These are phyloP conservation scores for Anticlea derivata DNA, from an alignment of 2,888 invertebrate species.

Conservation along the genomic window DNA sequence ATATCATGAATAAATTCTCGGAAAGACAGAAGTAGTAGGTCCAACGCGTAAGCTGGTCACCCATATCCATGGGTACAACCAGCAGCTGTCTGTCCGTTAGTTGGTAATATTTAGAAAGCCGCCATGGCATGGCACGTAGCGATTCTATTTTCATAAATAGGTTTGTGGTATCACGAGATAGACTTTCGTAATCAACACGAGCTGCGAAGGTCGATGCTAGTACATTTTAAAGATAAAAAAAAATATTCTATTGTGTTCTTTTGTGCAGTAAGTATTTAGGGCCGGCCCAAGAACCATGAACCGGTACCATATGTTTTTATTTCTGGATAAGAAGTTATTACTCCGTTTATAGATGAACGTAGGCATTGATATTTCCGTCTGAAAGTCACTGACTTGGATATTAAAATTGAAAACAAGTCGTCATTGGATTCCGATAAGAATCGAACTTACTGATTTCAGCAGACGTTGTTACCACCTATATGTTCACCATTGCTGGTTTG, in stretches of 20 bases:
- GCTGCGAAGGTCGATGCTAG: constrained; percentile 25
- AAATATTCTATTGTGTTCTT: no score
- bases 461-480: constrained; percentile 10
- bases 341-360: constrained; percentile 28
- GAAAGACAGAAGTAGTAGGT: no score
- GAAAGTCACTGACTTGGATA: constrained; percentile 72
- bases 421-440: constrained; percentile 50
- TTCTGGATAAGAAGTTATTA: constrained; percentile 21
- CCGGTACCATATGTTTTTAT: constrained; percentile 6
- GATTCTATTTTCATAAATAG: constrained; percentile 33
- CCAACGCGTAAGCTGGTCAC: no score
- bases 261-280: no score
- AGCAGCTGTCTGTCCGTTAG: background rate
- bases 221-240: no score
- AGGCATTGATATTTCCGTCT: constrained; percentile 48
- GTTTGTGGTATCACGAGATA: constrained; percentile 33
- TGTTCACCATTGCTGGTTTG: constrained; percentile 39
- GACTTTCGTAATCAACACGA: constrained; percentile 34
- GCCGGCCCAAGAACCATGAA: background rate
- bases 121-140: constrained; percentile 26
- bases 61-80: no score
- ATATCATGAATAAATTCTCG: no score
- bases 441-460: constrained; percentile 7
- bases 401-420: constrained; percentile 67
- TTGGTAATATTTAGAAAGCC: constrained; percentile 7